Percentiles rank a stretch among this genome's conserved stretches.
Evolutionary conservation across 2,888 invertebrate genomes (phyloP).

Genomic region (Baccha elongata): DNA sequence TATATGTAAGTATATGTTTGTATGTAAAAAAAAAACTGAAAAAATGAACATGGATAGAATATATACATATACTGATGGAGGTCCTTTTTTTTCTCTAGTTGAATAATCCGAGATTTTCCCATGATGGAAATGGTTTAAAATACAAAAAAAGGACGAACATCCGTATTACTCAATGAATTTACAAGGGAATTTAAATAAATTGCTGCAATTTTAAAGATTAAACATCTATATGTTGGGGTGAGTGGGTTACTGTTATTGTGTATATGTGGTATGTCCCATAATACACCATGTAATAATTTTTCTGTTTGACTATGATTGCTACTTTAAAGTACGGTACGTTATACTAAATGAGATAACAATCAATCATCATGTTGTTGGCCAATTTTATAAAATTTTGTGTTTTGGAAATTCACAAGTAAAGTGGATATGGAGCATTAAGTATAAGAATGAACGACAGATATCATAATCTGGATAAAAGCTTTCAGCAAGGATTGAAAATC

Average conservation of each 20-base stretch:
- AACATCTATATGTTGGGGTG: constrained; percentile 33
- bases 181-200: constrained; percentile 68
- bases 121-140: constrained; percentile 16
- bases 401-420: constrained; percentile 8
- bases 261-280: neutral
- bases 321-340: constrained; percentile 16
- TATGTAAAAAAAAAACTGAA: neutral
- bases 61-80: constrained; percentile 14
- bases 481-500: neutral
- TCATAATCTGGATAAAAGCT: neutral
- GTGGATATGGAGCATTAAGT: constrained; percentile 27
- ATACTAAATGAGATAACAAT: constrained; percentile 36
- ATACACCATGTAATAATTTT: constrained; percentile 10
- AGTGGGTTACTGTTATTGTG: neutral
- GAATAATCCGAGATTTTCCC: constrained; percentile 61
- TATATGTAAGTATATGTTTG: neutral
- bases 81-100: neutral
- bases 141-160: constrained; percentile 31
- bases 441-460: neutral
- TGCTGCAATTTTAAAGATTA: constrained; percentile 67
- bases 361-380: constrained; percentile 23
- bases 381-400: neutral
- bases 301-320: constrained; percentile 32
- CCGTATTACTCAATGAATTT: constrained; percentile 62
- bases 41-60: constrained; percentile 37